These are phyloP conservation scores for Ferdinandea cuprea DNA, from an alignment of 2,888 invertebrate genomes.

Conservation along the genomic window DNA sequence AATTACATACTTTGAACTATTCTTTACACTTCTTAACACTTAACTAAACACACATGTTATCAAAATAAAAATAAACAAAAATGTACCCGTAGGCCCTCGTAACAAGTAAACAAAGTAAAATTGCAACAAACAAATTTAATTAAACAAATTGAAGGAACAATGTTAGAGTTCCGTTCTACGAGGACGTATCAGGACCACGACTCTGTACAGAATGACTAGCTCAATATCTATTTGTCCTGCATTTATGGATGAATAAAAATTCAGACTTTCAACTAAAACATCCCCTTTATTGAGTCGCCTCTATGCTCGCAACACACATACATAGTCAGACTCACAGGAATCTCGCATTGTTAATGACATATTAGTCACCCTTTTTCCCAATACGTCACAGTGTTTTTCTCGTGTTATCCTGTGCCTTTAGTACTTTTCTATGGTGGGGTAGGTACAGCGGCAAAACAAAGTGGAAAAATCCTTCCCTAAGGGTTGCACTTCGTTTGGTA, in stretches of 20 bases:
- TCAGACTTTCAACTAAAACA: slow-evolving; percentile 75
- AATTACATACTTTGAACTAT: slow-evolving; percentile 25
- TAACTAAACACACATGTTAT: slow-evolving; percentile 16
- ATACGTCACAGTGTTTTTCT: slow-evolving; percentile 72
- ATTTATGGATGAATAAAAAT: slow-evolving; percentile 80
- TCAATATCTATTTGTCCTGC: slow-evolving; percentile 80
- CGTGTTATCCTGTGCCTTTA: slow-evolving; percentile 75
- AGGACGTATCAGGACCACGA: slow-evolving; percentile 80
- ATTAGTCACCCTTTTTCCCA: slow-evolving; percentile 82
- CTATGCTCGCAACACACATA: slow-evolving; percentile 63
- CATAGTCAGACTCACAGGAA: slow-evolving; percentile 57
- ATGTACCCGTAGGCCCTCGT: slow-evolving; percentile 4
- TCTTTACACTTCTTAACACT: slow-evolving; percentile 10
- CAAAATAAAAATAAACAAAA: slow-evolving; percentile 12
- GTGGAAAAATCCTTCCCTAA: slow-evolving; percentile 65
- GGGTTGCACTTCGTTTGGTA: slow-evolving; percentile 68
- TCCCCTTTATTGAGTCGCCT: slow-evolving; percentile 73
- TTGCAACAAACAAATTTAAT: slow-evolving; percentile 3
- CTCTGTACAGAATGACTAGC: slow-evolving; percentile 83
- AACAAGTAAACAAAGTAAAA: slow-evolving; percentile 21
- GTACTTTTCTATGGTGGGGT: slow-evolving; percentile 81
- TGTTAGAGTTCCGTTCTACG: slow-evolving; percentile 41
- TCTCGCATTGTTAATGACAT: slow-evolving; percentile 76
- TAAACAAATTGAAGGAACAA: slow-evolving; percentile 53
- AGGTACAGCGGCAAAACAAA: slow-evolving; percentile 61